Base-by-base conservation (phyloP, 1,140 invertebrate species). In the Lepidurus packardi region DNA sequence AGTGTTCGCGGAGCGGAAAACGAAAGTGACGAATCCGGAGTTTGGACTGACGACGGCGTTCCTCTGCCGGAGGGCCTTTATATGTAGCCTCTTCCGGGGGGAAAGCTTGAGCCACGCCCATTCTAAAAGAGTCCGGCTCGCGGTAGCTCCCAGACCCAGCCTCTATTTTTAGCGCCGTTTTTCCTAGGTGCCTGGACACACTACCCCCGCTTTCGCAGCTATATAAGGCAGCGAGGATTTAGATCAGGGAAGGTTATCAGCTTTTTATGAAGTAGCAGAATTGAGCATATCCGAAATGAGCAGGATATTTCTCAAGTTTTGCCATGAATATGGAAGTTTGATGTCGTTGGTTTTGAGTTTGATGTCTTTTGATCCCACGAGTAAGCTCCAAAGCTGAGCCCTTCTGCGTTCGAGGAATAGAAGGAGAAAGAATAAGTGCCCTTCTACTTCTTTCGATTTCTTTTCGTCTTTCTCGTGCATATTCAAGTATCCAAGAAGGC, bases 181-280 rank as follows among this genome's bases (percentile, higher is more conserved):
- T 65, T 21, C 21, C 53, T n/a, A 13, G 21, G 53, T 65, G 53
- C 8, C 13, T 13, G 74, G 74, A 44, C 9, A 16, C 25, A 7
- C n/a, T 7, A 34, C 6, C 43, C n/a, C 0, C 13, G 74, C 41
- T 13, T 43, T 44, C n/a, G 13, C n/a, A 24, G 76, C 24, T 53
- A 77, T 77, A 45, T 80, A 79, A n/a, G 81, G 81, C 77, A 81
- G 80, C 43, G 53, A 65, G 53, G 45, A 7, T 47, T 7, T 47
- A 47, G 45, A 16, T 47, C 10, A 47, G 3, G 34, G 34, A 34
- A 34, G 34, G 34, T 34, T 34, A 34, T 34, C 4, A 34, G 34
- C 3, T 34, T 34, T 4, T 2, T 34, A 34, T 4, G 34, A 47
- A 16, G 45, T 47, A 47, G 16, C 45, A 47, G 16, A 47, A 47